Conservation (phyloP, 2,888 invertebrate species). For the Stenodera caucasica region DNA sequence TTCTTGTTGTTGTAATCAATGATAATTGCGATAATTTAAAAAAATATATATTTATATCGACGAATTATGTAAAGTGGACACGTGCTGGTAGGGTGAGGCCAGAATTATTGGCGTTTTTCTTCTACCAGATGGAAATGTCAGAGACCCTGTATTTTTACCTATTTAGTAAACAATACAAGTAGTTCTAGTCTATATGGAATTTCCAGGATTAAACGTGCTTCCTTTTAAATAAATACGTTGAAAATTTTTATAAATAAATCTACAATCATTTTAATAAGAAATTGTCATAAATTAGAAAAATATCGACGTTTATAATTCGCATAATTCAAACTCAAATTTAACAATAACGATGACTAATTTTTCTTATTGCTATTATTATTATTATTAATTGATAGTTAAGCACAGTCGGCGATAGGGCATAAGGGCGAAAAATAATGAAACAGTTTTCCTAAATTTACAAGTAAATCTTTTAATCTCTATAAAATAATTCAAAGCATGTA, state of each 20-base stretch:
- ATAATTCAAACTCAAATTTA: too few relatives aligned
- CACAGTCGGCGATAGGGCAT: too few relatives aligned
- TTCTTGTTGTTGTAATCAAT: neutral
- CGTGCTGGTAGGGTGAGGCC: constrained; percentile 18
- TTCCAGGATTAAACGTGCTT: constrained; percentile 33
- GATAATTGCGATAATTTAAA: too few relatives aligned
- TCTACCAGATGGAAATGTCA: constrained; percentile 14
- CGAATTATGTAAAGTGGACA: constrained; percentile 17
- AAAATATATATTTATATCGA: neutral
- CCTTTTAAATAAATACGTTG: constrained; percentile 18
- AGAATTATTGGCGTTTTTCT: neutral
- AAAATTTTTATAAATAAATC: neutral
- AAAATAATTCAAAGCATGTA: constrained; percentile 7
- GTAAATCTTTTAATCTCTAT: too few relatives aligned
- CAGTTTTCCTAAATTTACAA: too few relatives aligned
- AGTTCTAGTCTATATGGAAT: constrained; percentile 27
- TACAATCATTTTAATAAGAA: too few relatives aligned
- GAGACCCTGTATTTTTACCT: constrained; percentile 24
- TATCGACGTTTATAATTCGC: too few relatives aligned
- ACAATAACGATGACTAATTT: too few relatives aligned
- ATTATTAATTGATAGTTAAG: too few relatives aligned
- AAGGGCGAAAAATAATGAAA: too few relatives aligned
- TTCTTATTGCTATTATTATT: too few relatives aligned
- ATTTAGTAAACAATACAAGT: constrained; percentile 27
- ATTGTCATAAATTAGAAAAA: too few relatives aligned